phyloP scores from a whole-genome alignment of 2,888 invertebrate species.

The Metalampra italica region DNA sequence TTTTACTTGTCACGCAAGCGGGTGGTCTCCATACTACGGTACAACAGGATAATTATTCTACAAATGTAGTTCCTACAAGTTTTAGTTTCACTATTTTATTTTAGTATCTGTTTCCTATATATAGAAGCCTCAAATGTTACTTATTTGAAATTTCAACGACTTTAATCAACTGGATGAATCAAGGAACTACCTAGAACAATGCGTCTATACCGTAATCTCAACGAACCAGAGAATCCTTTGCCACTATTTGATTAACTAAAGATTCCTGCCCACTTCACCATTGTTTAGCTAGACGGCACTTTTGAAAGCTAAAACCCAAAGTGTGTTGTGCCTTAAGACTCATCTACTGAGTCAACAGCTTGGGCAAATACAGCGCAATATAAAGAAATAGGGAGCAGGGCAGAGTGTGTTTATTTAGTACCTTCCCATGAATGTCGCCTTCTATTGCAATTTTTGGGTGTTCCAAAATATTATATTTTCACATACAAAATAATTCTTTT shows the following conservation, averaged over 20 bases:
- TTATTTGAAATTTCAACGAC: too few species aligned
- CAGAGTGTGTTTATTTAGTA: constrained; percentile 51
- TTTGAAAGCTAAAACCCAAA: constrained; percentile 78
- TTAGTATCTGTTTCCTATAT: not conserved
- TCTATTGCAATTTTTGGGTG: constrained; percentile 4
- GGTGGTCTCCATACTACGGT: constrained; percentile 6
- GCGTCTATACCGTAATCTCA: constrained; percentile 60
- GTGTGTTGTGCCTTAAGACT: constrained; percentile 73
- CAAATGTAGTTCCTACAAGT: not conserved
- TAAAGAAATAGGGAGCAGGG: constrained; percentile 73
- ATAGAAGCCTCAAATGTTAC: not conserved
- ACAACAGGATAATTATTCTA: constrained; percentile 5
- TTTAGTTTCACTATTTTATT: not conserved
- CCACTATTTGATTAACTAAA: constrained; percentile 61
- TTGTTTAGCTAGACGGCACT: constrained; percentile 68
- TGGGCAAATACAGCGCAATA: constrained; percentile 65
- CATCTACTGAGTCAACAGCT: constrained; percentile 67
- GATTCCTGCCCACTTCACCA: constrained; percentile 54
- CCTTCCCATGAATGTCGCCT: constrained; percentile 47
- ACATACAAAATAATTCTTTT: too few species aligned
- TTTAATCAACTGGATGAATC: not conserved
- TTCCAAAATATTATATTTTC: not conserved
- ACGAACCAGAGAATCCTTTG: constrained; percentile 35
- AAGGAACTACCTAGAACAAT: constrained; percentile 35
- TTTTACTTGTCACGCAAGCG: constrained; percentile 9